Conservation (phyloP, 2,113 vertebrate species). For the Passer domesticus region DNA sequence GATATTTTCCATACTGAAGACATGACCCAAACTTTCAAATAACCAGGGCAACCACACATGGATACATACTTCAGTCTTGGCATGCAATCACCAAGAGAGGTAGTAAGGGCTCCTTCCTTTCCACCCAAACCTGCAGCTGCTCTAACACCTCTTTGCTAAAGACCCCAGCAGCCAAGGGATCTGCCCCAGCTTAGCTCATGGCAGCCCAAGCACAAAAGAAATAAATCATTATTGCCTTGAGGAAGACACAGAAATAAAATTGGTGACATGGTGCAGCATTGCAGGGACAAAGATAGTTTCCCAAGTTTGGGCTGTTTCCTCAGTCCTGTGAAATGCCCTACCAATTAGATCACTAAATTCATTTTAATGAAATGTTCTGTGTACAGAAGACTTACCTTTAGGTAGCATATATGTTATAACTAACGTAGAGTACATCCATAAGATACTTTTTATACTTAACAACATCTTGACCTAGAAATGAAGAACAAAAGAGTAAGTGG, state of each 20-base stretch:
- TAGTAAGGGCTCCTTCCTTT: background rate
- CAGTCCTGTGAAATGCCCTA: background rate
- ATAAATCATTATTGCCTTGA: background rate
- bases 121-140: background rate
- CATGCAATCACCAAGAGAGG: background rate
- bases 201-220: background rate
- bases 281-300: background rate
- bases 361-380: background rate
- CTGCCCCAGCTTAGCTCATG: background rate
- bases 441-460: conserved; percentile 85
- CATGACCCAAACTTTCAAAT: background rate
- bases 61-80: background rate
- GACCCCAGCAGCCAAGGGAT: background rate
- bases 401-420: conserved; percentile 71
- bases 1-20: background rate
- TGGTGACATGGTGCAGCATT: background rate
- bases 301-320: background rate
- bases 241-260: background rate
- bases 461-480: conserved; percentile 86
- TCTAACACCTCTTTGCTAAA: background rate
- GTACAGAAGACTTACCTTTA: conserved; percentile 73
- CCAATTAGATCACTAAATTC: background rate
- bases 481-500: conserved; percentile 18
- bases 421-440: conserved; percentile 86
- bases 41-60: background rate